Evolutionary conservation across 1,140 invertebrate species (phyloP).

Genomic region (Dicyema japonicum): DNA sequence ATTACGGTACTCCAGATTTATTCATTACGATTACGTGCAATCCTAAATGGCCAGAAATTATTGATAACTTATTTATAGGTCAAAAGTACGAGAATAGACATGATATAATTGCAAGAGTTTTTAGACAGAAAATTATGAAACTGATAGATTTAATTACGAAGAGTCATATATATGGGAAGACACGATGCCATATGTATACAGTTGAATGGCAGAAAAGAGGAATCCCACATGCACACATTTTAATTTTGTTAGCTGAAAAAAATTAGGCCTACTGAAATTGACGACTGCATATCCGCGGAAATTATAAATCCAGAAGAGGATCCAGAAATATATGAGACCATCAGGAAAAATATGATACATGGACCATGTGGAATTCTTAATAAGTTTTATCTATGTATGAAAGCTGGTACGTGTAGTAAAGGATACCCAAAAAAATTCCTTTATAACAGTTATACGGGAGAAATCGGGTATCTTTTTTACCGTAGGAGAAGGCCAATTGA

Average conservation of each 20-base stretch:
- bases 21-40: conserved; percentile 24
- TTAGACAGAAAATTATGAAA: conserved; percentile 19
- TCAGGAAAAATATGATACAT: conserved; percentile 7
- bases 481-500: background rate
- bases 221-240: conserved; percentile 22
- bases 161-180: conserved; percentile 10
- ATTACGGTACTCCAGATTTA: conserved; percentile 15
- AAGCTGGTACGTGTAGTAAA: conserved; percentile 6
- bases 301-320: conserved; percentile 4
- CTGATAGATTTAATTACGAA: conserved; percentile 17
- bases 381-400: conserved; percentile 7
- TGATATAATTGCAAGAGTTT: conserved; percentile 20
- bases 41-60: conserved; percentile 22
- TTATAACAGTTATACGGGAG: conserved; percentile 2
- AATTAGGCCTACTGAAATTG: conserved; percentile 4
- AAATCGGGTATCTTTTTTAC: conserved; percentile 5
- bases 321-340: conserved; percentile 5
- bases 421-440: conserved; percentile 5
- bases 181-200: conserved; percentile 11
- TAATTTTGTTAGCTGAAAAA: conserved; percentile 12
- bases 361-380: conserved; percentile 7
- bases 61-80: conserved; percentile 7
- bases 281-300: conserved; percentile 6
- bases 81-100: conserved; percentile 11
- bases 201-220: conserved; percentile 25